These are phyloP conservation scores for Cosmia trapezina DNA, from an alignment of 2,888 invertebrate species.

Conservation along the genomic window DNA sequence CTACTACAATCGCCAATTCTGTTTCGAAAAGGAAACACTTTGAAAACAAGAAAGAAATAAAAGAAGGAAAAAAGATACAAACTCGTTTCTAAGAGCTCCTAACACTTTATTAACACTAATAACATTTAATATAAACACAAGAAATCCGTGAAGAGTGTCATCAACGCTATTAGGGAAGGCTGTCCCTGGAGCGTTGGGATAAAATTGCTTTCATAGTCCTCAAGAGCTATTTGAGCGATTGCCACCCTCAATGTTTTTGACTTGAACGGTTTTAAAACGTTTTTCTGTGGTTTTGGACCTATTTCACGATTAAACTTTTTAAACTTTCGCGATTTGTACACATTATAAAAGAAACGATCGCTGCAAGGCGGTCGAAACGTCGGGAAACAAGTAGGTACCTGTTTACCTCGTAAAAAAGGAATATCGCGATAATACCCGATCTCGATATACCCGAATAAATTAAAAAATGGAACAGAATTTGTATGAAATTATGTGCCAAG, in stretches of 20 bases:
- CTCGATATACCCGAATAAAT: too few relatives aligned
- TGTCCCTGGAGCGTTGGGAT: slow-evolving; percentile 33
- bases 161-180: slow-evolving; percentile 44
- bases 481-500: too few relatives aligned
- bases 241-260: slow-evolving; percentile 42
- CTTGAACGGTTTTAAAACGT: slow-evolving; percentile 37
- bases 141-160: slow-evolving; percentile 37
- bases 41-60: slow-evolving; percentile 9
- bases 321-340: too few relatives aligned
- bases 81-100: slow-evolving; percentile 18
- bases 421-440: too few relatives aligned
- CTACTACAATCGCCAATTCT: background rate
- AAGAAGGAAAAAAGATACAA: slow-evolving; percentile 19
- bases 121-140: slow-evolving; percentile 52
- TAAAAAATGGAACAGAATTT: too few relatives aligned
- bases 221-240: slow-evolving; percentile 63
- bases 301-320: too few relatives aligned
- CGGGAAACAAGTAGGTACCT: too few relatives aligned
- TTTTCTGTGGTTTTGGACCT: too few relatives aligned
- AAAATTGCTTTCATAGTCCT: slow-evolving; percentile 61
- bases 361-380: too few relatives aligned
- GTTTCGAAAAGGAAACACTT: slow-evolving; percentile 5
- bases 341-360: too few relatives aligned
- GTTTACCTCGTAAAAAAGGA: too few relatives aligned
- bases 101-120: slow-evolving; percentile 27